Evolutionary conservation across 2,797 vertebrate genomes (phyloP), one percentile per base, ranked within the genome.

Genomic region (Oceanodroma leucorhoa): DNA sequence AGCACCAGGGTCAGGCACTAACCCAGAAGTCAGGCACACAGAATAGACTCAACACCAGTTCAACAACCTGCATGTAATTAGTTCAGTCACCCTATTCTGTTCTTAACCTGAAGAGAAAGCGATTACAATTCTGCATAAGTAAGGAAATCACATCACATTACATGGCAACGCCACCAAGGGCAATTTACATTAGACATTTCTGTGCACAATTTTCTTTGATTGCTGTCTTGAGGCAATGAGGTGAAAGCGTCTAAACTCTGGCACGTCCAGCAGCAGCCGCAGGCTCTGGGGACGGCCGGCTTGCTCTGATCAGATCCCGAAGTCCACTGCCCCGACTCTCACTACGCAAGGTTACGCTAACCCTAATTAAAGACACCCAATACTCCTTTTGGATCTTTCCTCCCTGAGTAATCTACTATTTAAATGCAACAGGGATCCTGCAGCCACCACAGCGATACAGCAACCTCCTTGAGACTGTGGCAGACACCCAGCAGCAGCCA

Each of bases 71-170:
- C 89, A 88, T 32, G 66, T 94, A 94, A 96, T 96, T 94, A 95
- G 92, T 94, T 96, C 93, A 88, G 95, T 94, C 95, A 94, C 70
- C 69, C 91, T 83, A 85, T 87, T 91, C 92, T 87, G 64, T 14
- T 72, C 91, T 69, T 87, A 95, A 97, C 88, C 80, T 88, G 91
- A 97, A 96, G 93, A 94, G 95, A 97, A 96, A 89, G 92, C 73
- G 65, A 93, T 94, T 94, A 95, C 93, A 90, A 75, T 84, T 93
- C 84, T 60, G 83, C 77, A 9, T 95, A 96, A 95, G 82, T 76
- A 96, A 86, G 81, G 91, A 89, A 96, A 94, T 96, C 96, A 93
- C 95, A 96, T 96, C 94, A 43, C 90, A 96, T 97, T 95, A 97
- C 50, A 87, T 82, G 95, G 76, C 85, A 89, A 88, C 34, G 50